Evolutionary conservation across 1,140 invertebrate species (phyloP).

Genomic region (Meteorus sp.): DNA sequence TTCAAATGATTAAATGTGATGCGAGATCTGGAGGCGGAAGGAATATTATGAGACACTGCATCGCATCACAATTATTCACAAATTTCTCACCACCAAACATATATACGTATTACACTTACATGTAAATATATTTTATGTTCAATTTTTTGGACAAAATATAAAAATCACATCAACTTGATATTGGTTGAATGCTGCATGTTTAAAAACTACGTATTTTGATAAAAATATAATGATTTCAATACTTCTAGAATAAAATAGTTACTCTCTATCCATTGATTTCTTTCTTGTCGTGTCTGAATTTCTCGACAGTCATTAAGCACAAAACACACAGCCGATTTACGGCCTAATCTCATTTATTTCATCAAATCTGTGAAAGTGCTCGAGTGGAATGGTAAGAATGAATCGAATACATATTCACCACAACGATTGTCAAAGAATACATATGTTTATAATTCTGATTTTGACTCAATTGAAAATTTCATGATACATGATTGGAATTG

Average conservation of each 20-base stretch:
- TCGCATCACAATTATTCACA: too few relatives aligned
- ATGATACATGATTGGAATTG: not conserved
- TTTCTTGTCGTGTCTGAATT: constrained; percentile 15
- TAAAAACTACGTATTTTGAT: constrained; percentile 12
- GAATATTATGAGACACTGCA: too few relatives aligned
- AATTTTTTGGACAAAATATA: constrained; percentile 20
- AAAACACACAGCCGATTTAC: too few relatives aligned
- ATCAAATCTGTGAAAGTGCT: not conserved
- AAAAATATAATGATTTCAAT: constrained; percentile 31
- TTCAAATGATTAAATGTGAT: too few relatives aligned
- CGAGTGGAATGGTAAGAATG: too few relatives aligned
- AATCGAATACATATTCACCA: not conserved
- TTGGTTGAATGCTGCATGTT: constrained; percentile 7
- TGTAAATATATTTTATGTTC: constrained; percentile 9
- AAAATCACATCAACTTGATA: constrained; percentile 10
- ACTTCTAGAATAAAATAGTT: constrained; percentile 24
- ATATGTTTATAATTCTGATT: not conserved
- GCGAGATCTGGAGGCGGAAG: too few relatives aligned
- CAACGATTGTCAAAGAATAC: constrained; percentile 29
- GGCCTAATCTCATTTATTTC: not conserved
- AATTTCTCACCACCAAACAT: too few relatives aligned
- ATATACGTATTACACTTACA: constrained; percentile 17
- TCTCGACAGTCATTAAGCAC: too few relatives aligned
- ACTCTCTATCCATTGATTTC: constrained; percentile 11
- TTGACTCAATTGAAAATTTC: not conserved